phyloP scores from a whole-genome alignment of 2,113 vertebrate species.

The Pyxicephalus adspersus region DNA sequence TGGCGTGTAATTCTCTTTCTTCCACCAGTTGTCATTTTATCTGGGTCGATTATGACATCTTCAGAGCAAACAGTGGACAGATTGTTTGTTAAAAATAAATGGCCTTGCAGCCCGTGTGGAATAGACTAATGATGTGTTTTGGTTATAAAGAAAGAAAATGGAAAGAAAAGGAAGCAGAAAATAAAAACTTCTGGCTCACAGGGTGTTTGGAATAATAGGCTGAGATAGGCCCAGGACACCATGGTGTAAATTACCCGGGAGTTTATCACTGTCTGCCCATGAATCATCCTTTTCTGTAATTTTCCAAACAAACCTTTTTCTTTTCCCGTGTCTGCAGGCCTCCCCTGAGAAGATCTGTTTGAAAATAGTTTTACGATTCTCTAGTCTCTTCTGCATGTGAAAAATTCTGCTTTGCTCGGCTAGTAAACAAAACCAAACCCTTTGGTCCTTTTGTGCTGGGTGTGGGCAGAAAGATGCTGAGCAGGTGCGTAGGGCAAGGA shows the following conservation, averaged over 20 bases:
- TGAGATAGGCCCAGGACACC: background rate
- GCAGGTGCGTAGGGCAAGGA: too few species aligned
- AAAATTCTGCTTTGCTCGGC: slow-evolving; percentile 23
- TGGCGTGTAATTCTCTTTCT: background rate
- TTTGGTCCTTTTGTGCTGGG: background rate
- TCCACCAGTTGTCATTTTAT: background rate
- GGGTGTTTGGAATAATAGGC: background rate
- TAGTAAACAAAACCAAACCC: background rate
- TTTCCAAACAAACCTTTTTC: slow-evolving; percentile 4
- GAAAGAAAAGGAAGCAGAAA: background rate
- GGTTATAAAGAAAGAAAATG: background rate
- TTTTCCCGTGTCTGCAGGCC: background rate
- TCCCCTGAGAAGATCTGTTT: slow-evolving; percentile 5
- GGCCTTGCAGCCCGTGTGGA: background rate
- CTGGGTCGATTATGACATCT: background rate
- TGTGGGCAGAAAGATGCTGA: background rate
- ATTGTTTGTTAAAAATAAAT: background rate
- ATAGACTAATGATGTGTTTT: background rate
- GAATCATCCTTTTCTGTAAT: slow-evolving; percentile 13
- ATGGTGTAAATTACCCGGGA: background rate
- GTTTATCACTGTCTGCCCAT: slow-evolving; percentile 4
- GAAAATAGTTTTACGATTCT: slow-evolving; percentile 20
- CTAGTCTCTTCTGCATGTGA: slow-evolving; percentile 1
- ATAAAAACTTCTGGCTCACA: background rate
- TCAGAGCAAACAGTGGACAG: background rate